Evolutionary conservation across 92 coral and sea anemone species (phyloP), one percentile per base, ranked within the genome.

Genomic region (Porites cylindrica): DNA sequence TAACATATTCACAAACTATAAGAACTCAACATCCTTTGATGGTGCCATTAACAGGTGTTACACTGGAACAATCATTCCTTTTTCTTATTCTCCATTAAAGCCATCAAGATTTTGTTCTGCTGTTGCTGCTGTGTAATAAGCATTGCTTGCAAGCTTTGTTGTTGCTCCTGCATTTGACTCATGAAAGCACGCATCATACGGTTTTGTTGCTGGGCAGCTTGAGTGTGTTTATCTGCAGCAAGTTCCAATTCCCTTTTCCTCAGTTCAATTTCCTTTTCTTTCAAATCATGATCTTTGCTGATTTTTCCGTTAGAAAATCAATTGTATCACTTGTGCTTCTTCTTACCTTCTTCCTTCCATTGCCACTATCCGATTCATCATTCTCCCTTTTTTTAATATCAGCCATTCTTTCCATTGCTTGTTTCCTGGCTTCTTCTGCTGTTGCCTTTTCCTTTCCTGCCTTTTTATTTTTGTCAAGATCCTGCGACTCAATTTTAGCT

Each of bases 381-480:
- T 4, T 19, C 68, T 16, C 20, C 86, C 79, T 82, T 69, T 56
- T 72, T 18, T 58, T 62, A 82, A 58, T 85, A 38, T 85, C 80
- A 50, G 70, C 63, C 89, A 89, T 89, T 60, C 89, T 89, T 51
- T 89, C 92, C 92, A 84, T 84, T 14, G 92, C 92, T 65, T 89
- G 66, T 87, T 89, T 78, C 80, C 89, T 84, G 66, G 79, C 83
- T 43, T 84, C 82, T 81, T 81, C 65, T 59, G 88, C 88, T 19
- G 88, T 59, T 50, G 72, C 65, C 68, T 74, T 74, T 29, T 75
- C 82, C 54, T 76, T 76, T 74, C 81, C 81, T 13, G 77, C 38
- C 51, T 73, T 74, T 62, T 63, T 81, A 16, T 73, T 73, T 62
- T 51, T 62, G 18, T 84, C 56, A 62, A 87, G 80, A 66, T 66